Conservation (phyloP, 2,888 invertebrate genomes). For the Arenicola marina region DNA sequence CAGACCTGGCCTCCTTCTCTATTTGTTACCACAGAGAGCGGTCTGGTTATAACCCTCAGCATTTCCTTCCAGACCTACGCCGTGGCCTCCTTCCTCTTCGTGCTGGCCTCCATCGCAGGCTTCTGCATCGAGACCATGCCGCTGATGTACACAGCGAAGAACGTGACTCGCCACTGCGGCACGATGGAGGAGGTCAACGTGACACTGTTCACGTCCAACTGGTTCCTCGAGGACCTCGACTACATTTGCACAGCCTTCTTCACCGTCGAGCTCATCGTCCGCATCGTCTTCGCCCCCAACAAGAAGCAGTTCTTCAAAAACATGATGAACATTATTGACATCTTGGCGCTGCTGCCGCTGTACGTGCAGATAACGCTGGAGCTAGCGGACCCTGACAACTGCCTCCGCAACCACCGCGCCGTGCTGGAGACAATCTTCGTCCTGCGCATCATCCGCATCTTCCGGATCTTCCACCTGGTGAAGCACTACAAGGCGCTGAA, state of each 20-base stretch:
- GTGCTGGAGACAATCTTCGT: constrained; percentile 61
- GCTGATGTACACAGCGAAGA: constrained; percentile 35
- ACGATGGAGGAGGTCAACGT: background rate
- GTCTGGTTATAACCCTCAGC: too few relatives aligned
- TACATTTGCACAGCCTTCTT: constrained; percentile 57
- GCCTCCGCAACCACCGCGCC: constrained; percentile 52
- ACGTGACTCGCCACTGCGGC: constrained; percentile 24
- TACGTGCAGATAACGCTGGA: constrained; percentile 56
- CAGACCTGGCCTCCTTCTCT: too few relatives aligned
- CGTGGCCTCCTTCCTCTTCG: constrained; percentile 54
- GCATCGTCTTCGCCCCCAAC: constrained; percentile 51
- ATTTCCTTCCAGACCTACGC: constrained; percentile 51
- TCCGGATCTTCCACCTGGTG: constrained; percentile 63
- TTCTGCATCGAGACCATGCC: constrained; percentile 58
- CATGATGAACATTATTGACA: constrained; percentile 57
- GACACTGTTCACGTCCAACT: constrained; percentile 4
- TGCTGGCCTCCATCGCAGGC: constrained; percentile 54
- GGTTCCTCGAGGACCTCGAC: constrained; percentile 48
- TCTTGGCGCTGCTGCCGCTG: constrained; percentile 55
- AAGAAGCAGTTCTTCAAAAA: constrained; percentile 49
- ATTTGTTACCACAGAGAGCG: too few relatives aligned
- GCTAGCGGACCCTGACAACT: constrained; percentile 45
- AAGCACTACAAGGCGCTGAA: constrained; percentile 62
- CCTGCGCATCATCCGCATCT: constrained; percentile 62
- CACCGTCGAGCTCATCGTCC: constrained; percentile 52